These are phyloP conservation scores for Drosophila ogumai DNA, from an alignment of 1,140 invertebrate genomes.

Conservation along the genomic window DNA sequence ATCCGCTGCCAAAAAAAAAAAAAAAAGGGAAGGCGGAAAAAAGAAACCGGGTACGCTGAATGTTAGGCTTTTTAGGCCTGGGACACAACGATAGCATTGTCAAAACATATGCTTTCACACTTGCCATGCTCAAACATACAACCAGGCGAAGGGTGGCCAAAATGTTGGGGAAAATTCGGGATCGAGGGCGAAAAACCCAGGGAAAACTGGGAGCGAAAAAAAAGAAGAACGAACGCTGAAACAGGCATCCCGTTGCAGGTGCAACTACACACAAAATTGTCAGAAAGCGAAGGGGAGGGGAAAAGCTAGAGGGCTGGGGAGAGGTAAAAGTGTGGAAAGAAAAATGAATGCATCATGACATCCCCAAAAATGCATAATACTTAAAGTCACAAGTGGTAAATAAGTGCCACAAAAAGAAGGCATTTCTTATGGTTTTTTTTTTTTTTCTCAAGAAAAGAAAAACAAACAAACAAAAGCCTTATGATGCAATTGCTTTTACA, in stretches of 20 bases:
- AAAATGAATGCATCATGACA: conserved; percentile 1
- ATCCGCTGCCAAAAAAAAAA: conserved; percentile 25
- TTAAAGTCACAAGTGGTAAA: conserved; percentile 22
- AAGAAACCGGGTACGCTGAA: neutral
- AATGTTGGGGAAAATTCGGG: conserved; percentile 3
- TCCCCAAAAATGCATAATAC: conserved; percentile 20
- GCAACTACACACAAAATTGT: conserved; percentile 27
- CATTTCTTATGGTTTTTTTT: conserved; percentile 2
- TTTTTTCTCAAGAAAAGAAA: neutral
- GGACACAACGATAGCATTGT: conserved; percentile 58
- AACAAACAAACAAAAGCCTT: conserved; percentile 6
- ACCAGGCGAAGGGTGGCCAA: neutral
- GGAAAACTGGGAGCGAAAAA: neutral
- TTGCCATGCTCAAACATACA: conserved; percentile 56
- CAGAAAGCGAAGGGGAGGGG: neutral
- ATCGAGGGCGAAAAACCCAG: conserved; percentile 1
- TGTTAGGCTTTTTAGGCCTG: conserved; percentile 21
- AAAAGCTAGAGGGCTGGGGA: neutral
- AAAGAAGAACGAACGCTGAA: neutral
- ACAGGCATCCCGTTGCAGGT: conserved; percentile 13
- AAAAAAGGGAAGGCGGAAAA: neutral
- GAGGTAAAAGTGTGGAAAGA: neutral
- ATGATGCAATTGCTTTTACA: conserved; percentile 9
- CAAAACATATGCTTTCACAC: conserved; percentile 82
- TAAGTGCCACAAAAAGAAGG: conserved; percentile 14